Conservation (phyloP, 2,888 invertebrate species). For the Tiliacea citrago region DNA sequence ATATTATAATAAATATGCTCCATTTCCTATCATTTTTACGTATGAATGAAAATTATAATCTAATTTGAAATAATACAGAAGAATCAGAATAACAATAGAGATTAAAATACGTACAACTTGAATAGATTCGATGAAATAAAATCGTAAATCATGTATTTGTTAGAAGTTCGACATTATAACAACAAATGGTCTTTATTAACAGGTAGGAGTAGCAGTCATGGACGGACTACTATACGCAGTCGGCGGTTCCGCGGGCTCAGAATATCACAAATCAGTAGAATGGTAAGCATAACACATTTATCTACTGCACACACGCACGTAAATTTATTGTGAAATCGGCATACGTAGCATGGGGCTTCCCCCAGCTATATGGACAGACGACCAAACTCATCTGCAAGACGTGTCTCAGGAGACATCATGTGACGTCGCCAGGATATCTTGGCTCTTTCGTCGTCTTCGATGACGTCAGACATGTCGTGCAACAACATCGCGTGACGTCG, state of each 20-base stretch:
- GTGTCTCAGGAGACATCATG: not conserved
- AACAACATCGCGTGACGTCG: not conserved
- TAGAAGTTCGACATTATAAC: not conserved
- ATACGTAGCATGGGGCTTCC: not conserved
- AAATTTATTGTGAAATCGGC: not conserved
- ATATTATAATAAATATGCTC: not conserved
- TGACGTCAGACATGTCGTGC: not conserved
- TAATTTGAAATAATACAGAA: not conserved
- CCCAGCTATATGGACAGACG: not conserved
- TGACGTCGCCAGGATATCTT: not conserved
- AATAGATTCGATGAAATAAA: not conserved
- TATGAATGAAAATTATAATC: slow-evolving; percentile 1
- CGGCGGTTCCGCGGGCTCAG: slow-evolving; percentile 96
- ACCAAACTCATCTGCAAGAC: not conserved
- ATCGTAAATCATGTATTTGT: not conserved
- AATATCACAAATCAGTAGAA: slow-evolving; percentile 97
- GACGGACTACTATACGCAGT: slow-evolving; percentile 97
- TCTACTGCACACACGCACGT: not conserved
- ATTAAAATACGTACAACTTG: not conserved
- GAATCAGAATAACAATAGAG: not conserved
- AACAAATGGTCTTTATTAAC: slow-evolving; percentile 28
- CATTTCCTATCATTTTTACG: not conserved
- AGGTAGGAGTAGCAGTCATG: slow-evolving; percentile 98
- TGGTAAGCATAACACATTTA: slow-evolving; percentile 90
- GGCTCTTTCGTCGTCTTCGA: not conserved